Evolutionary conservation across 2,113 vertebrate species (phyloP).

Genomic region (Ceyx margarethae): DNA sequence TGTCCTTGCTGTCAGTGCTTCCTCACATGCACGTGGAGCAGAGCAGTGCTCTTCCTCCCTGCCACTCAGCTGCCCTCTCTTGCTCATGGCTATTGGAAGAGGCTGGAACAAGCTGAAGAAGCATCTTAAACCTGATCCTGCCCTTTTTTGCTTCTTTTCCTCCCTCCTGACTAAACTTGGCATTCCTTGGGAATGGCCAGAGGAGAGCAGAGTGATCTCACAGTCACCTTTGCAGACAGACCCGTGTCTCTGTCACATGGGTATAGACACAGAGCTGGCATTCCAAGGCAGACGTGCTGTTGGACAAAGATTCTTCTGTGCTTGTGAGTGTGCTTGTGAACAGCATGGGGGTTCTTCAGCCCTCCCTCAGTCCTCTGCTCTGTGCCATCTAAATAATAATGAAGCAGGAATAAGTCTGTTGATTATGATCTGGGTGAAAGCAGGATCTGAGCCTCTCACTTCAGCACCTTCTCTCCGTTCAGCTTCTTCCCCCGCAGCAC

Average conservation of each 20-base stretch:
- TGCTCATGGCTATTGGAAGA: neutral
- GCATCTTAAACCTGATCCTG: neutral
- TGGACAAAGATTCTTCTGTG: neutral
- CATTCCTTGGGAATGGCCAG: neutral
- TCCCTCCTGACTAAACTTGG: neutral
- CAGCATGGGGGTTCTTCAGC: neutral
- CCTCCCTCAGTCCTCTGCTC: neutral
- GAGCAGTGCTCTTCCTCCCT: neutral
- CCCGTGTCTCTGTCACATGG: neutral
- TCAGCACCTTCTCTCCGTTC: neutral
- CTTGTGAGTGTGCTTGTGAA: neutral
- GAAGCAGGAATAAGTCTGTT: neutral
- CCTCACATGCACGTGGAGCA: neutral
- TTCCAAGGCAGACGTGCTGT: neutral
- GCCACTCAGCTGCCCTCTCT: neutral
- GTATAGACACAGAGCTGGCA: neutral
- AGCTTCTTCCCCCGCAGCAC: neutral
- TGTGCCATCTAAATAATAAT: neutral
- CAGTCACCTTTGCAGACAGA: neutral
- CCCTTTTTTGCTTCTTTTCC: neutral
- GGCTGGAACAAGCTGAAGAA: neutral
- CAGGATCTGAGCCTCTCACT: neutral
- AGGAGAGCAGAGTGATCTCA: neutral
- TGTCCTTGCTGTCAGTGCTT: slow-evolving; percentile 23
- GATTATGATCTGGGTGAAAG: neutral